phyloP scores from a whole-genome alignment of 2,113 vertebrate species.

The Hippocampus abdominalis region DNA sequence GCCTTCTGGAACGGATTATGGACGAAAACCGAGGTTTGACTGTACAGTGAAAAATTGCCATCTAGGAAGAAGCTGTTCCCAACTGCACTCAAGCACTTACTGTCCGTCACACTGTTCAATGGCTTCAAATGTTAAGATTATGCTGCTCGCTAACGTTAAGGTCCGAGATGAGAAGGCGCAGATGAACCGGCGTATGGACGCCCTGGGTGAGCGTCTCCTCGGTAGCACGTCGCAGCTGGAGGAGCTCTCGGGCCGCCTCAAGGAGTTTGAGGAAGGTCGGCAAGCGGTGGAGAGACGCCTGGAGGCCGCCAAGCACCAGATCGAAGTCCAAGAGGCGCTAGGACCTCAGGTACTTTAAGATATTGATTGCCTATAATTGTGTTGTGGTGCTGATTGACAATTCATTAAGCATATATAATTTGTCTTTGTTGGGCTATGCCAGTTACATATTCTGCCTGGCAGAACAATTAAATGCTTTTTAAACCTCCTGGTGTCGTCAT shows the following conservation, averaged over 20 bases:
- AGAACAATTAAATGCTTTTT: neutral
- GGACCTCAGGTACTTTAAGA: slow-evolving; percentile 77
- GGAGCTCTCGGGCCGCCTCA: slow-evolving; percentile 88
- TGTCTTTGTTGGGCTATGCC: too few species aligned
- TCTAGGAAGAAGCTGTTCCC: too few species aligned
- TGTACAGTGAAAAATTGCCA: too few species aligned
- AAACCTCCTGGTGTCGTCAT: slow-evolving; percentile 11
- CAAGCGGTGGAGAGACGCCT: slow-evolving; percentile 90
- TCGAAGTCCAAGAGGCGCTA: slow-evolving; percentile 91
- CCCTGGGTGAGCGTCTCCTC: slow-evolving; percentile 82
- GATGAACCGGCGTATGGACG: slow-evolving; percentile 85
- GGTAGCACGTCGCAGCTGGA: slow-evolving; percentile 82
- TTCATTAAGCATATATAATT: too few species aligned
- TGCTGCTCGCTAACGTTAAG: slow-evolving; percentile 21
- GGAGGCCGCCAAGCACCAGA: slow-evolving; percentile 89
- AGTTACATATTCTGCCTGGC: too few species aligned
- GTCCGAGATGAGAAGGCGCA: slow-evolving; percentile 88
- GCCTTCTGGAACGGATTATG: too few species aligned
- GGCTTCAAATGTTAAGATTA: too few species aligned
- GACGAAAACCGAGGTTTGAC: too few species aligned
- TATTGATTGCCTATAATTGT: too few species aligned
- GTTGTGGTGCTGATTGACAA: too few species aligned
- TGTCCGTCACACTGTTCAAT: too few species aligned
- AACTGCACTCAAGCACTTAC: too few species aligned
- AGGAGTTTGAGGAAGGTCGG: slow-evolving; percentile 91